These are phyloP conservation scores for Heliconius erato DNA, from an alignment of 2,888 invertebrate genomes.

Conservation along the genomic window DNA sequence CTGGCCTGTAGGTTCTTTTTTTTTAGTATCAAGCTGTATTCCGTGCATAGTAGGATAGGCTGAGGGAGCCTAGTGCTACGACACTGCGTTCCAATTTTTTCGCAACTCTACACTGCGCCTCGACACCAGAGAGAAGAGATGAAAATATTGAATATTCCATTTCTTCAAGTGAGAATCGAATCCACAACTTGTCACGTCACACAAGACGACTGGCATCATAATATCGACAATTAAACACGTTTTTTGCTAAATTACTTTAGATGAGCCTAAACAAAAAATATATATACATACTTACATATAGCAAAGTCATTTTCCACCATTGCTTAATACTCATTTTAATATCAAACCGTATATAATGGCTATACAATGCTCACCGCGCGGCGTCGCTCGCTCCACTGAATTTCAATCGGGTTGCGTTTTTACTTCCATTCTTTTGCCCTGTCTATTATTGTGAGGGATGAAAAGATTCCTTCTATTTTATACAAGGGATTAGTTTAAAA, in stretches of 20 bases:
- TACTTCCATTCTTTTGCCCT: slow-evolving; percentile 64
- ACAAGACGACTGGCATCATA: background rate
- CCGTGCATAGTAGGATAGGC: no score
- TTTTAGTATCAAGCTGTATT: no score
- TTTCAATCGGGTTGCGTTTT: slow-evolving; percentile 72
- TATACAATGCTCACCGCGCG: slow-evolving; percentile 72
- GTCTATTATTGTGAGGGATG: slow-evolving; percentile 72
- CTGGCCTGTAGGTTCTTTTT: no score
- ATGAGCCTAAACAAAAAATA: background rate
- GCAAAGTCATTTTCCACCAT: slow-evolving; percentile 44
- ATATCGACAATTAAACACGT: background rate
- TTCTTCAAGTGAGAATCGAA: no score
- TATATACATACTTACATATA: background rate
- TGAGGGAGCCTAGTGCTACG: no score
- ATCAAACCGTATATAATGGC: slow-evolving; percentile 63
- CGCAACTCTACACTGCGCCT: no score
- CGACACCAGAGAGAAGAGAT: no score
- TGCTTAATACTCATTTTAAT: slow-evolving; percentile 63
- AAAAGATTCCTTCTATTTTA: slow-evolving; percentile 75
- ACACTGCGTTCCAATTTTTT: no score
- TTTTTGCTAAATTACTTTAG: background rate
- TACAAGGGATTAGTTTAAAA: slow-evolving; percentile 60
- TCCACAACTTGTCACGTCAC: background rate
- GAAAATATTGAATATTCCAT: no score
- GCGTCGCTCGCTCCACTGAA: slow-evolving; percentile 71